Conservation (phyloP, 1,140 invertebrate genomes). For the Teleogryllus occipitalis region DNA sequence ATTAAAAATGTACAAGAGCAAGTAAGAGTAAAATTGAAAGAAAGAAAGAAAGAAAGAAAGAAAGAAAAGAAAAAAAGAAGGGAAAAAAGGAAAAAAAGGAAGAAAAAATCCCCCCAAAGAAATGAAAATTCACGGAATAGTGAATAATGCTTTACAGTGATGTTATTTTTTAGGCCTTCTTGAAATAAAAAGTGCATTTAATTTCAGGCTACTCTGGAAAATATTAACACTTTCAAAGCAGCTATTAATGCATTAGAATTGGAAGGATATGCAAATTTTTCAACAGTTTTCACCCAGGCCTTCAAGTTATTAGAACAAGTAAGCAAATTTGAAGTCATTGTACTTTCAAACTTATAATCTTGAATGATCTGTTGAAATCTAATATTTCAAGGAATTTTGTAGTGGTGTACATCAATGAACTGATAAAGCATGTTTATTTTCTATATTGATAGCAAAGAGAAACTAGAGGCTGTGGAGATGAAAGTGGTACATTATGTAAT, state of each 20-base stretch:
- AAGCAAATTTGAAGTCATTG: slow-evolving; percentile 27
- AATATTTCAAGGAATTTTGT: no score
- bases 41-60: no score
- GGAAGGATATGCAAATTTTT: slow-evolving; percentile 77
- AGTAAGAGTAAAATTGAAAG: no score
- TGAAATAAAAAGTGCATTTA: neutral
- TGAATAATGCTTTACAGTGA: neutral
- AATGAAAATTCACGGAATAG: no score
- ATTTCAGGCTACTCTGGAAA: slow-evolving; percentile 78
- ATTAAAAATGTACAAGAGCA: no score
- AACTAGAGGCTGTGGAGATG: slow-evolving; percentile 20
- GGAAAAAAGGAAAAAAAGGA: no score
- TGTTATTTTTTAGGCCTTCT: neutral
- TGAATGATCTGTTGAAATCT: no score
- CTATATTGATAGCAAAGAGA: slow-evolving; percentile 11
- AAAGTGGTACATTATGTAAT: slow-evolving; percentile 63
- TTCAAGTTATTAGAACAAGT: slow-evolving; percentile 72
- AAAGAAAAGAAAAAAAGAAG: no score
- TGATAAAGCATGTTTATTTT: neutral
- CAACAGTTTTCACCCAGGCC: slow-evolving; percentile 71
- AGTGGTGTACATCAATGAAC: no score
- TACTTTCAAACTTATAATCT: no score
- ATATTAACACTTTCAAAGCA: slow-evolving; percentile 67
- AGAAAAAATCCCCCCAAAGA: no score
- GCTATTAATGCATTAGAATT: slow-evolving; percentile 59